Conservation (phyloP, 2,113 vertebrate species). For the Ardeotis arabs region DNA sequence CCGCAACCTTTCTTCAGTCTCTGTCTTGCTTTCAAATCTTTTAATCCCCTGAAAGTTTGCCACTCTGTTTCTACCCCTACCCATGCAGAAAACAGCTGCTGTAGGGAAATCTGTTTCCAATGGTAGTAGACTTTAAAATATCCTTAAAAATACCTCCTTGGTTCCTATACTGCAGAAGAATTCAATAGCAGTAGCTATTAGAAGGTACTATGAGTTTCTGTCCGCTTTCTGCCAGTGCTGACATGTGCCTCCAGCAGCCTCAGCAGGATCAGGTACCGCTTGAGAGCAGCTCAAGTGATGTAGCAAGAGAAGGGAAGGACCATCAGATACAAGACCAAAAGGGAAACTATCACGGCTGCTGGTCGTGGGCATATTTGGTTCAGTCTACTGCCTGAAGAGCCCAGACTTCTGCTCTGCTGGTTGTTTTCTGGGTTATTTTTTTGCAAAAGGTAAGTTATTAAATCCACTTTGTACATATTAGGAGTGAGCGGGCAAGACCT, state of each 20-base stretch:
- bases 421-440: neutral
- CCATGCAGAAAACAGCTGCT: neutral
- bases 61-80: neutral
- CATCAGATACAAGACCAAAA: neutral
- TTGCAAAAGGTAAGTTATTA: neutral
- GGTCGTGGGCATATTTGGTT: accelerated
- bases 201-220: neutral
- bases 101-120: neutral
- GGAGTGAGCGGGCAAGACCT: neutral
- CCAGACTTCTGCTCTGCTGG: neutral
- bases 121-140: neutral
- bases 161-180: neutral
- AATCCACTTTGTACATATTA: neutral
- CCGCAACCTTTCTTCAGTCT: neutral
- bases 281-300: neutral
- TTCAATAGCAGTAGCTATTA: neutral
- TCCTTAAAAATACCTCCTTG: neutral
- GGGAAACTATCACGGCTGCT: accelerated
- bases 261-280: neutral
- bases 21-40: neutral
- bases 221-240: neutral
- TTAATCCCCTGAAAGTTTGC: neutral
- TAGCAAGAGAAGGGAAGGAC: neutral
- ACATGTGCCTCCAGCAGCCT: neutral
- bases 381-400: neutral